Percentiles rank a stretch among this genome's conserved stretches.
These are phyloP conservation scores for Lophotriccus pileatus DNA, from an alignment of 2,797 vertebrate species.

Conservation along the genomic window DNA sequence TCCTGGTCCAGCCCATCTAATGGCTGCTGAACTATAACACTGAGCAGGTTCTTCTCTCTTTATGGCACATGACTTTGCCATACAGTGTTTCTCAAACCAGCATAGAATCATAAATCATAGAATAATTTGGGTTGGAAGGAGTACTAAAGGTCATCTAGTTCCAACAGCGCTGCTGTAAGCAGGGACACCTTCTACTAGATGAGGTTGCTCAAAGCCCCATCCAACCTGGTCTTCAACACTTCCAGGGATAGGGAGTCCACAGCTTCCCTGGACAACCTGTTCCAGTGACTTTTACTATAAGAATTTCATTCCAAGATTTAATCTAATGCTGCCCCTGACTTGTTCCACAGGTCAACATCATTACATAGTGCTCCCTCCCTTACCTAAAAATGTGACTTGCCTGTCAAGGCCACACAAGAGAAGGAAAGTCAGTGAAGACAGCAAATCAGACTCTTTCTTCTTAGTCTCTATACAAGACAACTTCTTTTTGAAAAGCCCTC, in stretches of 20 bases:
- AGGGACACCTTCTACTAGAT: neutral
- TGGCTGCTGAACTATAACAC: neutral
- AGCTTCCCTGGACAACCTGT: neutral
- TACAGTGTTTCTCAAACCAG: neutral
- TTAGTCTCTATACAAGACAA: neutral
- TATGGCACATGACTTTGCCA: neutral
- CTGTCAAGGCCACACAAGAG: neutral
- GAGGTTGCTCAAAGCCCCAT: accelerated
- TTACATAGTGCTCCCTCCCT: neutral
- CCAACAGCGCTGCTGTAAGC: neutral
- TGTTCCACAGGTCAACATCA: neutral
- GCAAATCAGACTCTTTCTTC: neutral
- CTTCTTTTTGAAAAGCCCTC: neutral
- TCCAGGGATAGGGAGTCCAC: neutral
- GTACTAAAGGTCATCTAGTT: neutral
- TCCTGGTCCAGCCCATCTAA: neutral
- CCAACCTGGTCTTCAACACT: neutral
- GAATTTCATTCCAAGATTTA: neutral
- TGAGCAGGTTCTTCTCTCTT: neutral
- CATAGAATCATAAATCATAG: neutral
- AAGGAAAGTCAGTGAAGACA: neutral
- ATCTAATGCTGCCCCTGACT: neutral
- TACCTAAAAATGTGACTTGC: neutral
- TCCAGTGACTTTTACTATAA: neutral
- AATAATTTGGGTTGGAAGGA: neutral